phyloP scores from a whole-genome alignment of 1,140 invertebrate species.

The Cecropterus lyciades region DNA sequence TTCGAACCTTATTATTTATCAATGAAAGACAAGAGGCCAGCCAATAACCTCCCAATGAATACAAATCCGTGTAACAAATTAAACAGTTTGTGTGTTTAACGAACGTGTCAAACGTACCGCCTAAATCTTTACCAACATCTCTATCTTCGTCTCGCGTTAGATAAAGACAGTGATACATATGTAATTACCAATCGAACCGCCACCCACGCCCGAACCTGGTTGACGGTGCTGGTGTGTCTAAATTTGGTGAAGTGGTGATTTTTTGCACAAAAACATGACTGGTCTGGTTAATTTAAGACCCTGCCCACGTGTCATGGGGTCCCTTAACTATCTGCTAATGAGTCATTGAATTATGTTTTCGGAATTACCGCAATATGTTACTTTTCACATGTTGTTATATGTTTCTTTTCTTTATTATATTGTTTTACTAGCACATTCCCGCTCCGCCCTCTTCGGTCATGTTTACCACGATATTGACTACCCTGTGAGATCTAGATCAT shows the following conservation, averaged over 20 bases:
- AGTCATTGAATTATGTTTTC: background rate
- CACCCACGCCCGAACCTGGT: conserved; percentile 9
- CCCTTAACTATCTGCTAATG: background rate
- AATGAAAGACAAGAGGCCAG: no score
- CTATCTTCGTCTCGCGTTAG: conserved; percentile 5
- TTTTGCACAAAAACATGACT: conserved; percentile 22
- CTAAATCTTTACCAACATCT: conserved; percentile 6
- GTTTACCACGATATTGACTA: no score
- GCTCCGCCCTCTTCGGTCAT: no score
- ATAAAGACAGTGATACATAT: conserved; percentile 3
- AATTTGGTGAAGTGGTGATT: conserved; percentile 23
- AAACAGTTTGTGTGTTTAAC: conserved; percentile 17
- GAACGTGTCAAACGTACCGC: conserved; percentile 18
- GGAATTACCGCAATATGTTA: background rate
- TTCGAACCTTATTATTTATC: no score
- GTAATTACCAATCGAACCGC: conserved; percentile 18
- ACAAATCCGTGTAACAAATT: conserved; percentile 26
- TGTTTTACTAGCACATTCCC: no score
- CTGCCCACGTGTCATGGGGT: background rate
- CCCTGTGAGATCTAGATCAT: no score
- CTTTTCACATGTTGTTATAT: background rate
- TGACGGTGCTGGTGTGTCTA: conserved; percentile 11
- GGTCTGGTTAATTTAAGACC: conserved; percentile 12
- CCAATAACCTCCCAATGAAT: background rate
- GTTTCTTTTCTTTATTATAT: no score